Evolutionary conservation across 2,797 vertebrate genomes (phyloP).

Genomic region (Tolypeutes matacus): DNA sequence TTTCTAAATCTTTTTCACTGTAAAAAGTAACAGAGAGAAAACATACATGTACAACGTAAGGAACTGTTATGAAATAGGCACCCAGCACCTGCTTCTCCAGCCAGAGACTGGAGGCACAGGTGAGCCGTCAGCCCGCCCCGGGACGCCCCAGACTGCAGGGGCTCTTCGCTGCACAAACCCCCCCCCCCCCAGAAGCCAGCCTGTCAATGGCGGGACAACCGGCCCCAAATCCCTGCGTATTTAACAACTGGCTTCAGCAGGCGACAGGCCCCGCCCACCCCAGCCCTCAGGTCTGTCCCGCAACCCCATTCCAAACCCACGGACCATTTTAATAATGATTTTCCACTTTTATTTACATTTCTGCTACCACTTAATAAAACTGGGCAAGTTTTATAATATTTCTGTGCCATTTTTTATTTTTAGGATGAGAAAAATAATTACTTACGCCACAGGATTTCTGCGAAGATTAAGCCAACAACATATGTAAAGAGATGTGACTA

Average conservation of each 20-base stretch:
- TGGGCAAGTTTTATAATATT: background rate
- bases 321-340: background rate
- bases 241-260: background rate
- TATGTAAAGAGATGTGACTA: background rate
- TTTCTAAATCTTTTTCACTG: background rate
- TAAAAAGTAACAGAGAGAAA: background rate
- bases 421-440: background rate
- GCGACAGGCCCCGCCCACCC: no score
- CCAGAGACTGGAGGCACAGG: background rate
- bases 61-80: background rate
- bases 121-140: no score
- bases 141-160: no score
- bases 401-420: background rate
- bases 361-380: background rate
- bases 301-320: no score
- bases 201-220: background rate
- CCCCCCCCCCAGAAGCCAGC: background rate
- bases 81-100: background rate
- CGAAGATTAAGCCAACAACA: background rate
- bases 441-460: background rate
- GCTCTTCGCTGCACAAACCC: background rate
- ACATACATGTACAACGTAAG: background rate
- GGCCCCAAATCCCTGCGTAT: background rate
- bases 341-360: background rate
- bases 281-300: background rate